Base-by-base conservation (phyloP, 2,888 invertebrate species). In the Cheilosia vulpina region DNA sequence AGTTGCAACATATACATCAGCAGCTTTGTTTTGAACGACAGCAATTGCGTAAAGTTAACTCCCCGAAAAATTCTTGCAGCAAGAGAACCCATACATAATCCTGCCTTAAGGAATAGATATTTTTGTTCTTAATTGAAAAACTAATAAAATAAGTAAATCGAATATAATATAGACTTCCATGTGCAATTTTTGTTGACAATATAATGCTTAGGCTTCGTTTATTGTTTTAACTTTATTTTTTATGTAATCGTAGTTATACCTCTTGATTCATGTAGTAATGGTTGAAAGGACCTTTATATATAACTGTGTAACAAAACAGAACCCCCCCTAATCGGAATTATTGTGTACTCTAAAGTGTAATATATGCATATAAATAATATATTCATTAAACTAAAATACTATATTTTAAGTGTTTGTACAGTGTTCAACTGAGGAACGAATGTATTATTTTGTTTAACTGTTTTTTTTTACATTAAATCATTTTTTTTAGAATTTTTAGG, bases 161-260 rank as follows among this genome's bases (percentile, higher is more conserved):
- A 84, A 84, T 84, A 84, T 79, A 57, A 47, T 65, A 84, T 80
- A 84, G 75, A 84, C 75, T 84, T 87, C 68, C 69, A 89, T 87
- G 89, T 89, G 89, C 89, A 89, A 89, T 89, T 89, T 88, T 89
- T 87, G 88, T 89, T 89, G 89, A 89, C 88, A 88, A 88, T 88
- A 88, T 87, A 85, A 72, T 76, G 76, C 81, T 82, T 63, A 87
- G 72, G 79, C 77, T 75, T 87, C 75, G 53, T 68, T 80, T 77
- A 76, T 72, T 76, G 63, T 84, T 81, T 77, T 80, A 65, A 65
- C 34, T 81, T 72, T 76, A 34, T 41, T 31, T 58, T 47, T 52
- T 78, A 62, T 31, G 27, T 65, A 55, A 72, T 68, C 41, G 53
- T 62, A 66, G 45, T 41, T 76, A 71, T 66, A 38, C 41, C 31